These are phyloP conservation scores for Sandelia bainsii DNA, from an alignment of 2,797 vertebrate genomes.

Conservation along the genomic window DNA sequence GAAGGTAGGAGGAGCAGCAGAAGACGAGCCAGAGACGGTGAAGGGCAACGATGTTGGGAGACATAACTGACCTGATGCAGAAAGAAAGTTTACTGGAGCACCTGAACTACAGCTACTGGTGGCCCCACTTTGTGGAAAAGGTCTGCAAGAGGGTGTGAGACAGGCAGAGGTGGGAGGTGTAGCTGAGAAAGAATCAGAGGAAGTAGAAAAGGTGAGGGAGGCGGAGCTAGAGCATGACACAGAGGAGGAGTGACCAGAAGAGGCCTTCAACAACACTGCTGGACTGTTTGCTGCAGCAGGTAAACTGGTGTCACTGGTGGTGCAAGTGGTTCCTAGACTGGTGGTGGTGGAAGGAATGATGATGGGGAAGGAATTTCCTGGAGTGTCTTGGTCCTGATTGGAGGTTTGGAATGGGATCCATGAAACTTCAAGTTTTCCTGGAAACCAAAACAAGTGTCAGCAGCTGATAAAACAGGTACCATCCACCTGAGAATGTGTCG, in stretches of 20 bases:
- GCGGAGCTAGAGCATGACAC: neutral
- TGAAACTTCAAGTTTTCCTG: slow-evolving; percentile 34
- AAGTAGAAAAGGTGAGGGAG: rapidly evolving
- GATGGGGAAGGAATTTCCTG: neutral
- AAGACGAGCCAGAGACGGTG: too few relatives aligned
- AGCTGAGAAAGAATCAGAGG: rapidly evolving
- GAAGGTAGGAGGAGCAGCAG: too few relatives aligned
- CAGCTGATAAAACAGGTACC: neutral
- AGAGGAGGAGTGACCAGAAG: too few relatives aligned
- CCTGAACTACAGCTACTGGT: too few relatives aligned
- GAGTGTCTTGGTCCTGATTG: rapidly evolving
- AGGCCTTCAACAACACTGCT: too few relatives aligned
- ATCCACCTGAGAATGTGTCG: too few relatives aligned
- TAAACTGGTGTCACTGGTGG: too few relatives aligned
- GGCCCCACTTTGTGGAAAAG: neutral
- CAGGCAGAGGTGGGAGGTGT: neutral
- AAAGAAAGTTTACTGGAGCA: neutral
- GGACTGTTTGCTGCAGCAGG: neutral
- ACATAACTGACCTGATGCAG: neutral
- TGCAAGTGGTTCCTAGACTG: too few relatives aligned
- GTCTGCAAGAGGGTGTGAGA: too few relatives aligned
- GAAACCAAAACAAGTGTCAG: slow-evolving; percentile 23
- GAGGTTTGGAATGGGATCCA: slow-evolving; percentile 47
- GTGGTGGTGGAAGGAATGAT: too few relatives aligned
- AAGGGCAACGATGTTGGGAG: neutral